Evolutionary conservation across 2,113 vertebrate species (phyloP), one percentile per base, ranked within the genome.

Genomic region (Brachyhypopomus gauderio): DNA sequence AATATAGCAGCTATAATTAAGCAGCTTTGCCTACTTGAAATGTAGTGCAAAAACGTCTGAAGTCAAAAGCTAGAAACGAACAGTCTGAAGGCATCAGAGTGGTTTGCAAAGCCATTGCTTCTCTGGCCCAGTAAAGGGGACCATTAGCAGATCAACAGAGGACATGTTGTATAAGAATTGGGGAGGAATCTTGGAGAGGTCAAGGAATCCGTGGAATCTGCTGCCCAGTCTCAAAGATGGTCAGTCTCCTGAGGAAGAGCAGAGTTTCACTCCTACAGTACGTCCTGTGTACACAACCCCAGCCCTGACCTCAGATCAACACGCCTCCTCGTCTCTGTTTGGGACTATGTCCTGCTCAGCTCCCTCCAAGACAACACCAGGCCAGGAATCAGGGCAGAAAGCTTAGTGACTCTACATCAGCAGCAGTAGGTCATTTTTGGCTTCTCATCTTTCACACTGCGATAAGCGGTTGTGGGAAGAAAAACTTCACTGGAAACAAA

Each of bases 201-300:
- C 72, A 87, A 55, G 77, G 85, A 91, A 91, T 89, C 88, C 86
- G 81, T 64, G 91, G 89, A 91, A 92, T 92, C 88, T 88, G 88
- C 90, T 91, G 89, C 90, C 62, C 80, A 79, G 79, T 85, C 89
- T 85, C 75, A 83, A 89, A 84, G 80, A 84, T 36, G 59, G 77
- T 79, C 78, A 63, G 63, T 74, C 85, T 75, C 52, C 77, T 62
- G 48, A 30, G 72, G 63, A 80, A 69, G 66, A 75, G 77, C 62
- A n/a, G 77, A 69, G 16, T n/a, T 75, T 72, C 41, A 79, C 83
- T 85, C 74, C 38, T 70, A 64, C 72, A n/a, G 45, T 38, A 74
- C 70, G 52, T 85, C 76, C 75, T 70, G 70, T 77, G 78, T 79
- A 79, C 82, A 79, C 77, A 75, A 81, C 80, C 73, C 56, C 4